A percentile compares a stretch with the other conserved stretches of the same genome.
These are phyloP conservation scores for Poeciliopsis prolifica DNA, from an alignment of 2,113 vertebrate genomes.

Conservation along the genomic window DNA sequence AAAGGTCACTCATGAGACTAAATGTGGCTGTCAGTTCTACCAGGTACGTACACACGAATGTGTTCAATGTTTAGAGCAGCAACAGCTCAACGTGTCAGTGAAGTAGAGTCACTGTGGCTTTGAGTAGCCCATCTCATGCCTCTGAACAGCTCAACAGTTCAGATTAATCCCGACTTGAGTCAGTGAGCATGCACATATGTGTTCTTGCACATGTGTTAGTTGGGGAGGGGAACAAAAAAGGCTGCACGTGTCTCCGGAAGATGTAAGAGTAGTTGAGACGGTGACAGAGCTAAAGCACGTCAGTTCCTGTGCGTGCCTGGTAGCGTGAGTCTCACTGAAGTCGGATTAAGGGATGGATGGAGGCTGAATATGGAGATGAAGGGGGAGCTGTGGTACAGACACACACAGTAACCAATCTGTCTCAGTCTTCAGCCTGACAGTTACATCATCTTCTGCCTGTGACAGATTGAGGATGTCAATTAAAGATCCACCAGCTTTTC, in stretches of 20 bases:
- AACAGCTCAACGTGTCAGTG: conserved; percentile 26
- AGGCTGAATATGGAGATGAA: conserved; percentile 58
- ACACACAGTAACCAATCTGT: conserved; percentile 50
- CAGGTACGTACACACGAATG: neutral
- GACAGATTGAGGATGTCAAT: conserved; percentile 46
- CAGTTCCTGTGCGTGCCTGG: conserved; percentile 15
- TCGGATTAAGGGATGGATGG: conserved; percentile 49
- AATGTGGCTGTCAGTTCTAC: conserved; percentile 49
- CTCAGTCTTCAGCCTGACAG: conserved; percentile 49
- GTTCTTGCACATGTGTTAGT: conserved; percentile 25
- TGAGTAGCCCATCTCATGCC: conserved; percentile 43
- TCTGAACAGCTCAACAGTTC: conserved; percentile 35
- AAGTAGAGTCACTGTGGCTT: conserved; percentile 43
- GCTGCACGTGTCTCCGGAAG: conserved; percentile 40
- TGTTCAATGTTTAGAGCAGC: conserved; percentile 14
- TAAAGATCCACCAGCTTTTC: conserved; percentile 16
- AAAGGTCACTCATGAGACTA: conserved; percentile 61
- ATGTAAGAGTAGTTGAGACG: conserved; percentile 25
- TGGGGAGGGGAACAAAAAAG: conserved; percentile 1
- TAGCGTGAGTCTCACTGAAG: conserved; percentile 11
- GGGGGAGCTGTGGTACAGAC: neutral
- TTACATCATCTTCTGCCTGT: conserved; percentile 26
- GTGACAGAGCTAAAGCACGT: conserved; percentile 25
- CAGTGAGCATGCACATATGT: conserved; percentile 9
- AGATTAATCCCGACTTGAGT: conserved; percentile 52